Evolutionary conservation across 2,888 invertebrate genomes (phyloP), one percentile per base, ranked within the genome.

Genomic region (Iselma pallidipennis): DNA sequence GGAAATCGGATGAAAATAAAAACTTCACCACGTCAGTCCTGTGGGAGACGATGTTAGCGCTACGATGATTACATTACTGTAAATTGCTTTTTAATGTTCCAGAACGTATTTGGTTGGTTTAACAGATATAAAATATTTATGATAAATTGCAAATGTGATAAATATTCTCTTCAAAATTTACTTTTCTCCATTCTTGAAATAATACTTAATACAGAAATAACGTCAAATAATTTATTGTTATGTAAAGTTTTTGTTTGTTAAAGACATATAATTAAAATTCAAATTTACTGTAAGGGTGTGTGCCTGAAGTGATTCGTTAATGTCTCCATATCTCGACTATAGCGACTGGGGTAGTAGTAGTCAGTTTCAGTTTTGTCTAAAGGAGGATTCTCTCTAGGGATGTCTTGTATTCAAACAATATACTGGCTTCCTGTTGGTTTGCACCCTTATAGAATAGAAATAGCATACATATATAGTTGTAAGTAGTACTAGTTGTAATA

Each of bases 11-110:
- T 29, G 49, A 58, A 55, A 62, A 62, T 61, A 61, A 61, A 33
- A 45, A 45, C 21, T 12, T 21, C 45, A 45, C 21, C 21, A 5
- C 45, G 10, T 45, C 45, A 45, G 4, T 37, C 37, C 16, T 37
- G 9, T 21, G 19, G 45, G 42, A 12, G 37, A 37, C 6, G 37
- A 21, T 45, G 45, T 45, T 45, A 10, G 59, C 59, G 56, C 57
- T 49, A 57, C 42, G 59, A 63, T 63, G 63, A 63, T 63, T 63
- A 57, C 63, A 59, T 63, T 63, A 63, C 59, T 63, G 63, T 63
- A 63, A 63, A 63, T 63, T 63, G 63, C 63, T 63, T 63, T 63
- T 63, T 63, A 63, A 63, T 63, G 63, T 59, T 59, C 59, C 49
- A 63, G 57, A 63, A 57, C 63, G 59, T 58, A 63, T 63, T 59